Base-by-base conservation (phyloP, 2,113 vertebrate genomes). In the Tragelaphus imberbis region DNA sequence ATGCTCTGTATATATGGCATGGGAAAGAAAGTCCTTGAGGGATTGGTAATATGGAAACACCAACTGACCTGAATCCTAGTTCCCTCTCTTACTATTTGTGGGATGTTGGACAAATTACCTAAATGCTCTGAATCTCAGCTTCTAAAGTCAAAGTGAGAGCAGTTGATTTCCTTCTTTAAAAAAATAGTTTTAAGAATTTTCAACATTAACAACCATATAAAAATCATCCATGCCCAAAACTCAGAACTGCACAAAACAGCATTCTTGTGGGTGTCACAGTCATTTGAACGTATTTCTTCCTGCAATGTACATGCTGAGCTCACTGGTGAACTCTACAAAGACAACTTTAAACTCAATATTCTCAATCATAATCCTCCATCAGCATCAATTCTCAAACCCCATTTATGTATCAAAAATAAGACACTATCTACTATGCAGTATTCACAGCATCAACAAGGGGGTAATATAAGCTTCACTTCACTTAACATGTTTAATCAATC, bases 191-290 rank as follows among this genome's bases (percentile, higher is more conserved):
- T 99, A 99, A 99, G 98, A 99, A 99, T 99, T 99, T 99, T 99
- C 99, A 99, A 99, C 98, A 99, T 98, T 99, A 99, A 99, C 99
- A 99, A 99, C 99, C 99, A 99, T 99, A 99, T 99, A 99, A 99
- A 99, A 99, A 99, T 98, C 99, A 99, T 99, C 99, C 99, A 98
- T 98, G 98, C 96, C 75, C 59, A 89, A n/a, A 99, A 99, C 99
- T 99, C 98, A 94, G 99, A 98, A 99, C 99, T 99, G 99, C 99
- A 99, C 98, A 99, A 99, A 99, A 98, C 98, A 99, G 99, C 99
- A 98, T 98, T 98, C 98, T 99, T 98, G 98, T 98, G 99, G 99
- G 97, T 98, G 98, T 99, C 99, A 98, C 98, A 99, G 98, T 99
- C 99, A 99, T 98, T 98, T 96, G 97, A 98, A 97, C 98, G 98